Evolutionary conservation across 30 jellyfish, hydroid and myxozoan species (phyloP), one percentile per base, ranked within the genome.

Genomic region (Pseudorhiza aurosa): DNA sequence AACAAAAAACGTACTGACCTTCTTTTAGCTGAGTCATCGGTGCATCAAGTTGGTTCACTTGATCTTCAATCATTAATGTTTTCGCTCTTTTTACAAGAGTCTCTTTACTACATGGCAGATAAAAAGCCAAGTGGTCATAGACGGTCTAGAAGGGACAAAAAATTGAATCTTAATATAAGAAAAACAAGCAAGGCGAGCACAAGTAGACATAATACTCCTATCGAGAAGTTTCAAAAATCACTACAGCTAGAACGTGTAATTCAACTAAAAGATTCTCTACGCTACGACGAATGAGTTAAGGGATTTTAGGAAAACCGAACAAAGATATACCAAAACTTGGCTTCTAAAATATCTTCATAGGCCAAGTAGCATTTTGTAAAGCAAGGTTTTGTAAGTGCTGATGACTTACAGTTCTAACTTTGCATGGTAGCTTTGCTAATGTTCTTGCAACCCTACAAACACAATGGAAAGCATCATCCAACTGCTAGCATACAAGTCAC

Each of bases 41-140:
- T 36, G 65, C 96, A 67, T 93, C 99, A 32, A 86, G 89, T 43
- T 86, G 97, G 60, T 93, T 88, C 17, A 65, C 87, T 58, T 83
- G 97, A 53, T 93, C 85, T 55, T 85, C 94, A 8, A 93, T 82
- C 91, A 93, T 28, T 56, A 93, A 56, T 29, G 97, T 72, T 51
- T 85, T 82, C 4, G 97, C 96, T 26, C 99, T 77, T 68, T 93
- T 93, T 35, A 85, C 73, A 58, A 93, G 75, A 15, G 99, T 93
- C 21, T 93, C 99, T 68, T 87, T 93, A 8, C 96, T 87, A 77
- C 99, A 93, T 12, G 99, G 99, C 65, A 87, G 46, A 57, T 80
- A 93, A 49, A 26, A 85, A 1, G 94, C 93, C 81, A 93, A 37
- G 88, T 93, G 73, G 46, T 93, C 99, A 78, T 93, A 93, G 6